Evolutionary conservation across 2,113 vertebrate species (phyloP), one percentile per base, ranked within the genome.

Genomic region (Xenotilapia flavipinnis): DNA sequence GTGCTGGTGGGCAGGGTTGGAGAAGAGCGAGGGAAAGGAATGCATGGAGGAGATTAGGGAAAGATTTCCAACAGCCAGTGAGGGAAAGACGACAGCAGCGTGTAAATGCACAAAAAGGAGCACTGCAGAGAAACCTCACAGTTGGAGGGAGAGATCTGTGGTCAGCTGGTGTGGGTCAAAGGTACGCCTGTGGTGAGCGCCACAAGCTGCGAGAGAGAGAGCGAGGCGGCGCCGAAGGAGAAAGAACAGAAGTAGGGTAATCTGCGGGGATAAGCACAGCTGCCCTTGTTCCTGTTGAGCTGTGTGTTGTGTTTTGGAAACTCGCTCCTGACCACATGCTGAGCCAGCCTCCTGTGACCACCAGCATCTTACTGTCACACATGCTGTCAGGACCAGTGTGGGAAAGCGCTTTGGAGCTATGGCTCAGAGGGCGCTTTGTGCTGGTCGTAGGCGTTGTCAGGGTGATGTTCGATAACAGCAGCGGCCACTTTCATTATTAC

Each of bases 271-370:
- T 91, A 81, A 94, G 85, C 62, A 79, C 58, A 68, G 47, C 79
- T 82, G 83, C 79, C 53, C 79, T 89, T 51, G 62, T 87, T 87
- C 84, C 87, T 81, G 45, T 80, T 68, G 87, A 89, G 84, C 86
- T 91, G 33, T 3, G 5, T 60, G 87, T 87, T 87, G 85, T 89
- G 91, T 60, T 92, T 92, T 95, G 93, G 93, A 94, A 94, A 91
- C 83, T 88, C 68, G 21, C n/a, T 12, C 87, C 60, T 80, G 31
- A 85, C 85, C 88, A 89, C 92, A 86, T 92, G 90, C 89, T 92
- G 92, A 93, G 89, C 65, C 53, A 87, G 86, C 83, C 40, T 36
- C 60, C 60, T 54, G 33, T 65, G 31, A 60, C 70, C 17, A 47
- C 11, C n/a, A 14, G 26, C 26, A 19, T 11, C 82, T 65, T 26